Evolutionary conservation across 2,113 vertebrate genomes (phyloP).

Genomic region (Pseudorhombus dupliciocellatus): DNA sequence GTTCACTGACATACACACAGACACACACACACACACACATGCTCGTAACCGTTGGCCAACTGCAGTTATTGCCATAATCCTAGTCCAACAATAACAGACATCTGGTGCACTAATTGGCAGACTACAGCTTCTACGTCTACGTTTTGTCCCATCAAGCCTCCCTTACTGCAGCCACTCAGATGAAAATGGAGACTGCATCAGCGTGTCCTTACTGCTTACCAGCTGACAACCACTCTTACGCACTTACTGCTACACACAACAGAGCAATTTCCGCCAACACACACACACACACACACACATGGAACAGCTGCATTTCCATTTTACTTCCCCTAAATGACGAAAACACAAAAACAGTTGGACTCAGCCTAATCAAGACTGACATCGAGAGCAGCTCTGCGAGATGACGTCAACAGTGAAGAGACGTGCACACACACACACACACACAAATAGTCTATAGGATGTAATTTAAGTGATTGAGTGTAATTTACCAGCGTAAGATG

Average conservation of each 20-base stretch:
- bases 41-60: slow-evolving; percentile 56
- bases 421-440: slow-evolving; percentile 22
- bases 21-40: slow-evolving; percentile 32
- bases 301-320: slow-evolving; percentile 75
- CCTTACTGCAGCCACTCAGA: slow-evolving; percentile 45
- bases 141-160: slow-evolving; percentile 66
- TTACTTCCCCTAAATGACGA: slow-evolving; percentile 77
- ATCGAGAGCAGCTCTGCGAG: slow-evolving; percentile 64
- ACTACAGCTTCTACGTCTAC: slow-evolving; percentile 54
- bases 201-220: slow-evolving; percentile 52
- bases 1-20: slow-evolving; percentile 48
- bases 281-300: slow-evolving; percentile 27
- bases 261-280: slow-evolving; percentile 46
- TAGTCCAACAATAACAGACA: slow-evolving; percentile 77
- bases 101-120: slow-evolving; percentile 72
- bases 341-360: slow-evolving; percentile 78
- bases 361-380: slow-evolving; percentile 81
- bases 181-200: slow-evolving; percentile 46
- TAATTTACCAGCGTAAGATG: slow-evolving; percentile 82
- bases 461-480: slow-evolving; percentile 83
- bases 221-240: slow-evolving; percentile 73
- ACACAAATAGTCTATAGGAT: slow-evolving; percentile 64
- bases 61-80: slow-evolving; percentile 67
- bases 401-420: slow-evolving; percentile 75
- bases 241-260: slow-evolving; percentile 59